Evolutionary conservation across 2,113 vertebrate species (phyloP), one percentile per base, ranked within the genome.

Genomic region (Tragelaphus imberbis): DNA sequence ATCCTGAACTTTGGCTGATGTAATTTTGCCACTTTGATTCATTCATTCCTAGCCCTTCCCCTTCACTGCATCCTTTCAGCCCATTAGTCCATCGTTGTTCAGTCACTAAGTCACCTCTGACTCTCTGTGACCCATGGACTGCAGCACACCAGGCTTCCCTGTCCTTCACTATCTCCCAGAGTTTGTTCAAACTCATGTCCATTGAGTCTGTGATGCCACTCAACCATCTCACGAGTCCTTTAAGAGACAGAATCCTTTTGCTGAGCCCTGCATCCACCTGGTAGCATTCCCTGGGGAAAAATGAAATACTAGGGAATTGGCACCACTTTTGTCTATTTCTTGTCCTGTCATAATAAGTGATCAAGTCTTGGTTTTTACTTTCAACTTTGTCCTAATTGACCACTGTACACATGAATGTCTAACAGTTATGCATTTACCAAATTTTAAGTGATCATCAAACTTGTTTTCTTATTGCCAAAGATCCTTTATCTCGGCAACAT

Each of bases 1-100:
- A 63, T 88, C 16, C 23, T 81, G 30, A 77, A 13, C 12, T 12
- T 40, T 84, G n/a, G 59, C 28, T 16, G 3, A 91, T 44, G 13
- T 9, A 36, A 7, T 59, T 59, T 27, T 58, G 25, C 36, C 27
- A 40, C 28, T 47, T 71, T 44, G 36, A 44, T 77, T 77, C 12
- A n/a, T 19, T 59, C 65, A 71, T 27, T 65, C 6, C 15, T 30
- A 65, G 4, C 10, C 21, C 30, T 40, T 75, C 14, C 40, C 21
- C 71, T 44, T 77, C 23, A 14, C 23, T 0, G 0, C 23, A 14
- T 6, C 47, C 17, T 5, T 0, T 58, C 0, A 49, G 10, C 17
- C 30, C 36, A 49, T 0, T 10, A 25, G 8, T 79, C 44, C 58
- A 77, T 0, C 7, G 11, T 25, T 75, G 71, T 44, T 77, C 40